A percentile compares a stretch with the other conserved stretches of the same genome.
Conservation (phyloP, 2,888 invertebrate species). For the Volucella zonaria region DNA sequence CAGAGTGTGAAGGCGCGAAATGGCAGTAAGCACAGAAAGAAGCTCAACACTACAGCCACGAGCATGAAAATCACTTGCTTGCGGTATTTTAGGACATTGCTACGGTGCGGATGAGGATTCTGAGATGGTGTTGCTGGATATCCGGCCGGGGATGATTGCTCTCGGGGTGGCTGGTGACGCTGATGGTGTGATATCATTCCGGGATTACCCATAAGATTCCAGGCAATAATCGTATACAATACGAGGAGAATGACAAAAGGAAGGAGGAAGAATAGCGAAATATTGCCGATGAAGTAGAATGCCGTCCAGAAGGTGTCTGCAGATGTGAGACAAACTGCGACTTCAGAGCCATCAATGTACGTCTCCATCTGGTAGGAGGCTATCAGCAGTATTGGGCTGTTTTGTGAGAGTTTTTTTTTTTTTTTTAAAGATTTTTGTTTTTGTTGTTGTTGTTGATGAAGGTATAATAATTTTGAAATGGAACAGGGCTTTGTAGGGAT, state of each 20-base stretch:
- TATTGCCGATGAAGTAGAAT: slow-evolving; percentile 90
- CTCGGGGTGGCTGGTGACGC: slow-evolving; percentile 12
- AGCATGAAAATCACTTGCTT: slow-evolving; percentile 94
- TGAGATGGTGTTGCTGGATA: slow-evolving; percentile 17
- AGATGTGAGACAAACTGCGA: slow-evolving; percentile 91
- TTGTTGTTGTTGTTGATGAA: slow-evolving; percentile 1
- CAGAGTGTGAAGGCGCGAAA: slow-evolving; percentile 94
- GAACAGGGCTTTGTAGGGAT: slow-evolving; percentile 1
- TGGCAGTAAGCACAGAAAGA: slow-evolving; percentile 94
- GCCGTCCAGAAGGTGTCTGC: slow-evolving; percentile 91
- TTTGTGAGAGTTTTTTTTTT: slow-evolving; percentile 76
- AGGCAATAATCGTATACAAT: slow-evolving; percentile 93
- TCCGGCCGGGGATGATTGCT: slow-evolving; percentile 7
- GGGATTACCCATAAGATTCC: slow-evolving; percentile 91
- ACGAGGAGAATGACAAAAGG: slow-evolving; percentile 91
- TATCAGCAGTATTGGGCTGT: slow-evolving; percentile 93
- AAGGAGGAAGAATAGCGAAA: slow-evolving; percentile 92
- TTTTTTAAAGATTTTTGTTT: slow-evolving; percentile 36
- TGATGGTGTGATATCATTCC: slow-evolving; percentile 86
- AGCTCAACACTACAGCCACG: slow-evolving; percentile 93
- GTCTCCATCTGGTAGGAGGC: slow-evolving; percentile 89
- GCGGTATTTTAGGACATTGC: slow-evolving; percentile 87
- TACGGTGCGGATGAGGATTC: slow-evolving; percentile 80
- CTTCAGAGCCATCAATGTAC: slow-evolving; percentile 87
- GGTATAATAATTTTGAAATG: slow-evolving; percentile 37